Percentiles rank a stretch among this genome's conserved stretches.
Conservation (phyloP, 2,888 invertebrate species). For the Hymenopus coronatus region DNA sequence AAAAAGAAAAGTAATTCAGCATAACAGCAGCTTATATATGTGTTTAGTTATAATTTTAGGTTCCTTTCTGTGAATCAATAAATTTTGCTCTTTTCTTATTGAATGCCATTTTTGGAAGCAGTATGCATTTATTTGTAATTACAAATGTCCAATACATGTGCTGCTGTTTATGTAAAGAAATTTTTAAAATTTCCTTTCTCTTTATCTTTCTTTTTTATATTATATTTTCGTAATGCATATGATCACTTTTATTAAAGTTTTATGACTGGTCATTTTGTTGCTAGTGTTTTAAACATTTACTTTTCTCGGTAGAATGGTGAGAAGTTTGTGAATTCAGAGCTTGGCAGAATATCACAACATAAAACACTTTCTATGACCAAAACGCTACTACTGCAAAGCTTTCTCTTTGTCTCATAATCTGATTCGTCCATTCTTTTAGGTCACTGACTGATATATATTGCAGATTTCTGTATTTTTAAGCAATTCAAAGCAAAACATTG, state of each 20-base stretch:
- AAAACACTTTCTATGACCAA: not conserved
- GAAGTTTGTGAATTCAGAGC: not conserved
- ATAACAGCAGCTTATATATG: not conserved
- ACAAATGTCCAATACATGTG: not conserved
- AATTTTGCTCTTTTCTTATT: not conserved
- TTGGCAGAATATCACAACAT: not conserved
- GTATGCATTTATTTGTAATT: not conserved
- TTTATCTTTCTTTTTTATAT: not conserved
- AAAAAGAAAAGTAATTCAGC: not conserved
- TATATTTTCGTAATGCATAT: not conserved
- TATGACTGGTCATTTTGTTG: not conserved
- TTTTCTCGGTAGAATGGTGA: not conserved
- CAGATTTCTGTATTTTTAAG: conserved; percentile 27
- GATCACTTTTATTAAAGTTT: not conserved
- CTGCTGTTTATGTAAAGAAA: not conserved
- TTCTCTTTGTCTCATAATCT: conserved; percentile 22
- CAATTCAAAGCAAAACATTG: conserved; percentile 15
- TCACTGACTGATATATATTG: conserved; percentile 24
- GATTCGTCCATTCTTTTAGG: conserved; percentile 27
- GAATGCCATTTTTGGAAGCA: not conserved
- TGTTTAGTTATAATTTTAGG: not conserved
- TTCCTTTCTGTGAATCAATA: not conserved
- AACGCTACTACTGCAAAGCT: conserved; percentile 17
- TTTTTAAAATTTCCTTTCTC: not conserved
- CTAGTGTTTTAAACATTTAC: too few species aligned